These are phyloP conservation scores for Apeltes quadracus DNA, from an alignment of 2,113 vertebrate genomes.

Conservation along the genomic window DNA sequence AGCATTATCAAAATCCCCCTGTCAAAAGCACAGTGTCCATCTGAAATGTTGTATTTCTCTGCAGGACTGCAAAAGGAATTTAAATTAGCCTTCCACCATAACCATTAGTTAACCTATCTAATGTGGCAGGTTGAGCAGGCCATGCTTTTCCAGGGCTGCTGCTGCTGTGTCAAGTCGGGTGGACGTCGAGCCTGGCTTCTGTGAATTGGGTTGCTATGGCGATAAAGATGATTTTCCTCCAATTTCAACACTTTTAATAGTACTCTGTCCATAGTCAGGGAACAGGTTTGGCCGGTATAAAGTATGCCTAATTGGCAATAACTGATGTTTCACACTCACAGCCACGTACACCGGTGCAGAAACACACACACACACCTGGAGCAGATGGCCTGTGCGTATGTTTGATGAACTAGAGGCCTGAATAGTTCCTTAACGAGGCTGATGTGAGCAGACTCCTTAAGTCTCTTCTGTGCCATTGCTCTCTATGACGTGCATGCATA, in stretches of 20 bases:
- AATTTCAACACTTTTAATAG: slow-evolving; percentile 65
- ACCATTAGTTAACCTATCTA: slow-evolving; percentile 76
- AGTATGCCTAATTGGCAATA: slow-evolving; percentile 71
- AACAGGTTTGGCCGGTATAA: slow-evolving; percentile 64
- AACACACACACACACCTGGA: slow-evolving; percentile 26
- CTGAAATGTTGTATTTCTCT: slow-evolving; percentile 70
- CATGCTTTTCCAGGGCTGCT: slow-evolving; percentile 46
- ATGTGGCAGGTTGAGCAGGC: slow-evolving; percentile 67
- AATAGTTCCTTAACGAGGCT: slow-evolving; percentile 69
- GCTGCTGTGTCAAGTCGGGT: slow-evolving; percentile 43
- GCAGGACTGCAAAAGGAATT: slow-evolving; percentile 60
- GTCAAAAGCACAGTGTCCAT: slow-evolving; percentile 65
- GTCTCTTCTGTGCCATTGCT: slow-evolving; percentile 48
- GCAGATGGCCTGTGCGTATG: slow-evolving; percentile 67
- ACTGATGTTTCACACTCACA: slow-evolving; percentile 53
- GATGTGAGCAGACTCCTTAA: slow-evolving; percentile 66
- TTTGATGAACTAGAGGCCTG: slow-evolving; percentile 66
- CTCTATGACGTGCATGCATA: slow-evolving; percentile 48
- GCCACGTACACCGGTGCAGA: slow-evolving; percentile 12
- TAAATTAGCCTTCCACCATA: slow-evolving; percentile 62
- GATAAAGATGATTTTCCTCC: slow-evolving; percentile 70
- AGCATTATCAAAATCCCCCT: slow-evolving; percentile 70
- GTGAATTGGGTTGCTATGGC: slow-evolving; percentile 66
- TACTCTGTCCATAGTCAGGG: slow-evolving; percentile 55
- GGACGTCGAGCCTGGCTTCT: slow-evolving; percentile 44